Base-by-base conservation (phyloP, 2,797 vertebrate species). In the Anas bernieri region DNA sequence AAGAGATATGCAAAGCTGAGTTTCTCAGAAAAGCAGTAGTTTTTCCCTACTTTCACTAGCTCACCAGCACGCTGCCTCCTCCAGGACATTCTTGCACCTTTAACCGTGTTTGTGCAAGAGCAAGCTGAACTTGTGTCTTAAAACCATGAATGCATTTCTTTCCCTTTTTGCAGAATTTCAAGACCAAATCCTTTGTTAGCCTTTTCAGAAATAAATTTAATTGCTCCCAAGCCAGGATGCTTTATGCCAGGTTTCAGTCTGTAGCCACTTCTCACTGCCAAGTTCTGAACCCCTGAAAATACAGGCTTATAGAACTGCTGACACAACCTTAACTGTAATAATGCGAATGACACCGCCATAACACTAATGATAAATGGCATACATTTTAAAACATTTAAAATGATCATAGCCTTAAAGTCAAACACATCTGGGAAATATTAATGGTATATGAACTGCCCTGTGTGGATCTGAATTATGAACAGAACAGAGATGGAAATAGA, bases 351-450 rank as follows among this genome's bases (percentile, higher is more conserved):
- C 96, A 95, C 93, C 69, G 91, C 95, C 96, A 94, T 97, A 97
- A 96, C 94, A 97, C 94, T 98, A 97, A 97, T 98, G 97, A 98
- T 98, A 97, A 97, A 97, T 98, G 95, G 68, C 93, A 96, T 94
- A 97, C 95, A 97, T 98, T 97, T 98, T 93, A 97, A 97, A 98
- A 97, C 96, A 98, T 97, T 98, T 98, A 97, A 97, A 98, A 97
- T 98, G 88, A 97, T 98, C 97, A 97, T 96, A 97, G 95, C 96
- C 95, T 98, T 98, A 97, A 97, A 97, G 95, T 95, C 93, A 97
- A 97, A 97, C 95, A 95, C 93, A 97, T 96, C 95, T 97, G 85
- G 95, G 96, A 97, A 97, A 97, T 98, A 98, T 98, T 98, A 98
- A 97, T 98, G 92, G 95, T 94, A 96, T 97, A 95, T 94, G 95